Evolutionary conservation across 2,797 vertebrate species (phyloP).

Genomic region (Anguilla obscura): DNA sequence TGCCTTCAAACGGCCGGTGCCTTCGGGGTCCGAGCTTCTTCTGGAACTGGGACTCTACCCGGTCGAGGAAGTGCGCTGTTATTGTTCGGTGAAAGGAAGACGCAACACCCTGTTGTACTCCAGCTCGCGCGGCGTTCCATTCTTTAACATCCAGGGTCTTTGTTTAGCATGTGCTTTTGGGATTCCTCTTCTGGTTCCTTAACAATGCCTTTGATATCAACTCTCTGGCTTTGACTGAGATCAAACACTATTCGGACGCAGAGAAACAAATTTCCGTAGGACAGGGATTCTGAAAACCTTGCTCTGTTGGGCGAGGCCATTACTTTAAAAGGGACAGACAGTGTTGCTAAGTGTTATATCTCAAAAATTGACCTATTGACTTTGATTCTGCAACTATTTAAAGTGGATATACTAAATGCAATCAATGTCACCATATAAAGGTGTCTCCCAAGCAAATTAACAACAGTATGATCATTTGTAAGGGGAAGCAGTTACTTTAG

Average conservation of each 20-base stretch:
- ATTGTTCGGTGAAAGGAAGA: constrained; percentile 17
- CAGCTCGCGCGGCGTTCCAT: not conserved
- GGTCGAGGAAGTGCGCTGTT: constrained; percentile 18
- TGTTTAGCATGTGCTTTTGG: not conserved
- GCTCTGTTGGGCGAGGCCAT: not conserved
- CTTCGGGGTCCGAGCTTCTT: not conserved
- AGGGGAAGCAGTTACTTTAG: not conserved
- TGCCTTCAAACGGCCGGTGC: not conserved
- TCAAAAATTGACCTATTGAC: too few relatives aligned
- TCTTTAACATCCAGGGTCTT: constrained; percentile 2
- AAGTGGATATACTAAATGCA: too few relatives aligned
- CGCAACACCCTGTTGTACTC: not conserved
- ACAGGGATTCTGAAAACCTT: not conserved
- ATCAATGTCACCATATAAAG: too few relatives aligned
- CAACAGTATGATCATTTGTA: too few relatives aligned
- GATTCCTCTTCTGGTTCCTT: constrained; percentile 4
- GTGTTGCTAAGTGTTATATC: not conserved
- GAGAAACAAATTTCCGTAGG: constrained; percentile 1
- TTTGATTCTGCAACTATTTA: too few relatives aligned
- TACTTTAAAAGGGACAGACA: not conserved
- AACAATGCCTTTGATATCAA: constrained; percentile 24
- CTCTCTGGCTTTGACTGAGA: constrained; percentile 21
- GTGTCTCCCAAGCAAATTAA: too few relatives aligned
- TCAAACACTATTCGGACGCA: constrained; percentile 18
- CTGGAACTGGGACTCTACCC: not conserved